A percentile compares a stretch with the other conserved stretches of the same genome.
Evolutionary conservation across 2,888 invertebrate genomes (phyloP).

Genomic region (Andricus quercusramuli): DNA sequence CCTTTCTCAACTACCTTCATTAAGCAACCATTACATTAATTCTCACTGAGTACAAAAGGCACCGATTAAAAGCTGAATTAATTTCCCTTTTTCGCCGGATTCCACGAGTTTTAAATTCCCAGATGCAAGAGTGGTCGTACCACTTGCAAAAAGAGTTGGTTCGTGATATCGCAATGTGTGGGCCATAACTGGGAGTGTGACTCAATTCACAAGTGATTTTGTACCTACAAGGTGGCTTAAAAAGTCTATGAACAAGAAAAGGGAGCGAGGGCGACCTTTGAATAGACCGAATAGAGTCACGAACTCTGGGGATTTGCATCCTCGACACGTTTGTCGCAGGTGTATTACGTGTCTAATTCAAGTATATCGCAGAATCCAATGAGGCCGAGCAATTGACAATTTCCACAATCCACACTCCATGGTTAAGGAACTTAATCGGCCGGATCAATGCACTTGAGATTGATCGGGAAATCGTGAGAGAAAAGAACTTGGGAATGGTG

Average conservation of each 20-base stretch:
- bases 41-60: slow-evolving; percentile 33
- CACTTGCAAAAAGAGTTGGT: background rate
- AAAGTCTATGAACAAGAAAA: background rate
- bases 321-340: slow-evolving; percentile 38
- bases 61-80: slow-evolving; percentile 14
- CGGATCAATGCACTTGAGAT: slow-evolving; percentile 38
- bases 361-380: slow-evolving; percentile 7
- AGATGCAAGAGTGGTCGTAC: slow-evolving; percentile 6
- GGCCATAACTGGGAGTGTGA: slow-evolving; percentile 15
- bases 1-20: slow-evolving; percentile 20
- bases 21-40: slow-evolving; percentile 31
- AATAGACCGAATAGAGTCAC: slow-evolving; percentile 29
- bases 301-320: slow-evolving; percentile 19
- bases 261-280: background rate
- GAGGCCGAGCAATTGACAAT: background rate
- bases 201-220: slow-evolving; percentile 34
- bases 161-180: slow-evolving; percentile 17
- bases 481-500: slow-evolving; percentile 36
- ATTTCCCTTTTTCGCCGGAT: slow-evolving; percentile 34
- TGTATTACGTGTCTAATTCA: slow-evolving; percentile 18
- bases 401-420: slow-evolving; percentile 1
- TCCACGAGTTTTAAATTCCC: slow-evolving; percentile 2
- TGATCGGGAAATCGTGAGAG: slow-evolving; percentile 37
- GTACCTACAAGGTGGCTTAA: background rate
- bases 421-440: slow-evolving; percentile 11